These are phyloP conservation scores for Cichlasoma orientale DNA, from an alignment of 2,797 vertebrate genomes.

Conservation along the genomic window DNA sequence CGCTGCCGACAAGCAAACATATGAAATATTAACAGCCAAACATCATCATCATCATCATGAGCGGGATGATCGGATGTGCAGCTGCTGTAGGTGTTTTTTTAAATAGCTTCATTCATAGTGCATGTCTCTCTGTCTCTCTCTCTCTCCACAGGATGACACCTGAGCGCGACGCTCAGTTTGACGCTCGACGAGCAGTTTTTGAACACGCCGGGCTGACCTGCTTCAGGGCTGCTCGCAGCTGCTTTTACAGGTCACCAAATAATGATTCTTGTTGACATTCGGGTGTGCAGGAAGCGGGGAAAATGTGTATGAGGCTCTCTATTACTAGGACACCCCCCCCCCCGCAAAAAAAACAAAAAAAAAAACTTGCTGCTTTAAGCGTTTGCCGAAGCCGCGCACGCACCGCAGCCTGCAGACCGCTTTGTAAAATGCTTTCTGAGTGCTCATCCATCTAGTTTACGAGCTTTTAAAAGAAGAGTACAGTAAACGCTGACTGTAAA, in stretches of 20 bases:
- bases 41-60: constrained; percentile 66
- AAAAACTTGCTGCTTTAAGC: too few species aligned
- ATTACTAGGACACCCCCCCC: neutral
- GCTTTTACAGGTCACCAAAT: constrained; percentile 46
- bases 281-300: neutral
- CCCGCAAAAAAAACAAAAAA: neutral
- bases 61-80: constrained; percentile 47
- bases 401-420: constrained; percentile 8
- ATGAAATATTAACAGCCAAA: constrained; percentile 79
- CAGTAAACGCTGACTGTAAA: constrained; percentile 65
- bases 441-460: constrained; percentile 56
- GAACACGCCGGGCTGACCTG: constrained; percentile 57
- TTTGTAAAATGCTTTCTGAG: constrained; percentile 42
- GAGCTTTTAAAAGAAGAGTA: constrained; percentile 58
- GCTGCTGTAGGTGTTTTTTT: neutral
- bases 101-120: neutral
- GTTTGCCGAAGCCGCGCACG: neutral
- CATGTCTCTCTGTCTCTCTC: neutral
- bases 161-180: constrained; percentile 36
- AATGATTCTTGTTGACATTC: constrained; percentile 12
- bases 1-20: constrained; percentile 72
- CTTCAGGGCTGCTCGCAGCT: constrained; percentile 59
- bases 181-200: constrained; percentile 63
- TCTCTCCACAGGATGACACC: constrained; percentile 17
- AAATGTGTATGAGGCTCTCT: neutral